A percentile compares a stretch with the other conserved stretches of the same genome.
These are phyloP conservation scores for Heliconius melpomene DNA, from an alignment of 1,140 invertebrate genomes.

Conservation along the genomic window DNA sequence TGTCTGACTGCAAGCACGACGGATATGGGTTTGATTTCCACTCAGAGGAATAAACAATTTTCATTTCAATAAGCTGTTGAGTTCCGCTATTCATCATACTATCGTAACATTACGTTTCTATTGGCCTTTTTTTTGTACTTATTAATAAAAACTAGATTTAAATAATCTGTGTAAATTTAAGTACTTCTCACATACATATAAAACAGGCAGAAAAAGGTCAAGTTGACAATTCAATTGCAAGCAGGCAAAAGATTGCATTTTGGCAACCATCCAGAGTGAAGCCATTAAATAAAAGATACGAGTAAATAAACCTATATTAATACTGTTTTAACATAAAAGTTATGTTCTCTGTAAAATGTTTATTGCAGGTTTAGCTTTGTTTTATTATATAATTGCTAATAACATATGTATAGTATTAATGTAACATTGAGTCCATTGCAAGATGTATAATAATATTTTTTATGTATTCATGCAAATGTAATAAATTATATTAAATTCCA, in stretches of 20 bases:
- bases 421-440: background rate
- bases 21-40: no score
- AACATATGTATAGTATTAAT: background rate
- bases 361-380: background rate
- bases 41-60: no score
- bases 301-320: conserved; percentile 10
- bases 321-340: background rate
- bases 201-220: background rate
- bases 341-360: background rate
- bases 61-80: no score
- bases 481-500: background rate
- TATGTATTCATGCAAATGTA: conserved; percentile 4
- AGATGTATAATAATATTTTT: background rate
- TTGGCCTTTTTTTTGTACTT: no score
- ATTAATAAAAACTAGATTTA: no score
- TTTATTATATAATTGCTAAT: background rate
- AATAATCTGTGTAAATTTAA: background rate
- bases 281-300: background rate
- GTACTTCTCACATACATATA: conserved; percentile 1
- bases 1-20: no score
- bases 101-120: no score
- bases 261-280: background rate
- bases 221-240: conserved; percentile 1
- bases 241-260: background rate
- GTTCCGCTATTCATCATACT: no score